A percentile compares a stretch with the other conserved stretches of the same genome.
phyloP scores from a whole-genome alignment of 2,888 invertebrate genomes.

The Bombyx huttoni region DNA sequence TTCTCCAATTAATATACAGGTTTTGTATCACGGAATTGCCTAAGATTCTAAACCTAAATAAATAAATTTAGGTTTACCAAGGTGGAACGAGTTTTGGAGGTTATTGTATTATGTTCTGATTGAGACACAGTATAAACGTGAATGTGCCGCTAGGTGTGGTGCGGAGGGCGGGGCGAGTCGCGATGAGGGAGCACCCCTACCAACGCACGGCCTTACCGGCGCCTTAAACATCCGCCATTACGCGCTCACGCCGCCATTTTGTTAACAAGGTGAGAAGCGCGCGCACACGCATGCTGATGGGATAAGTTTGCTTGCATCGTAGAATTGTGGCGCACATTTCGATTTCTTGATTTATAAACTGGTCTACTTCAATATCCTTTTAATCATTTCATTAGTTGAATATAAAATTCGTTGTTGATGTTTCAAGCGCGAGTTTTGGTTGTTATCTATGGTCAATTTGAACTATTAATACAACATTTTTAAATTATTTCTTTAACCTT shows the following conservation, averaged over 20 bases:
- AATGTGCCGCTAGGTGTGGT: slow-evolving; percentile 83
- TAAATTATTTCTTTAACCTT: too few species aligned
- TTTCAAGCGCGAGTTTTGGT: too few species aligned
- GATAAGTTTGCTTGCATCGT: slow-evolving; percentile 39
- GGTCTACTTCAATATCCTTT: slow-evolving; percentile 2
- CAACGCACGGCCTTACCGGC: slow-evolving; percentile 87
- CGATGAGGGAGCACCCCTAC: slow-evolving; percentile 97
- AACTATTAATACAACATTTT: too few species aligned
- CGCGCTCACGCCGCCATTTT: slow-evolving; percentile 69
- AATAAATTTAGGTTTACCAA: too few species aligned
- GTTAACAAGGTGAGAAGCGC: slow-evolving; percentile 71
- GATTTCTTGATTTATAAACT: neutral
- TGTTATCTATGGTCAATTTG: too few species aligned
- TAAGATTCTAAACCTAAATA: too few species aligned
- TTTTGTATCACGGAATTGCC: too few species aligned
- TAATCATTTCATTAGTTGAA: slow-evolving; percentile 1
- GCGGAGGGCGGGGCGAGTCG: slow-evolving; percentile 87
- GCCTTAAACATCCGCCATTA: slow-evolving; percentile 74
- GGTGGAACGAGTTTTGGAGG: neutral
- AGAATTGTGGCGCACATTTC: slow-evolving; percentile 9
- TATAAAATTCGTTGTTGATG: too few species aligned
- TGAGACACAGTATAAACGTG: slow-evolving; percentile 51
- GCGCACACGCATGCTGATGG: slow-evolving; percentile 45
- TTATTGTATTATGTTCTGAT: slow-evolving; percentile 16
- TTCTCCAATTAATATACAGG: too few species aligned